Evolutionary conservation across 2,888 invertebrate species (phyloP).

Genomic region (Nomada ferruginata): DNA sequence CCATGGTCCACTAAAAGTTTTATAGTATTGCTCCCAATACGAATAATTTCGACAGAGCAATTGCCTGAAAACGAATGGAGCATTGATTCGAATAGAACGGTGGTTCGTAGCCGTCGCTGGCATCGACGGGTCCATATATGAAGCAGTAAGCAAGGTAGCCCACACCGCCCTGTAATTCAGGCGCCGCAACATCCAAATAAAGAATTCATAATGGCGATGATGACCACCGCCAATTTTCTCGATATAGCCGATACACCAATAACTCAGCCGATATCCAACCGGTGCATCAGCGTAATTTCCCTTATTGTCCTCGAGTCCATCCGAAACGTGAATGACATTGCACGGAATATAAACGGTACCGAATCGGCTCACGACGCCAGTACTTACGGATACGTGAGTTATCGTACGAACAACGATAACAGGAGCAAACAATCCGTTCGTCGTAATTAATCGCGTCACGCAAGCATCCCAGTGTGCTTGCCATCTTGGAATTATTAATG

Average conservation of each 20-base stretch:
- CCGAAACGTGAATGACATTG: slow-evolving; percentile 38
- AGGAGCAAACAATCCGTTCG: slow-evolving; percentile 26
- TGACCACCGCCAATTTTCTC: slow-evolving; percentile 82
- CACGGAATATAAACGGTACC: not conserved
- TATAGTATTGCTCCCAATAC: too few species aligned
- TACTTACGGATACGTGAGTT: slow-evolving; percentile 12
- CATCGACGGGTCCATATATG: slow-evolving; percentile 77
- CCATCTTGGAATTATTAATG: slow-evolving; percentile 7
- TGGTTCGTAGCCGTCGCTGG: slow-evolving; percentile 75
- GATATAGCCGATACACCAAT: slow-evolving; percentile 81
- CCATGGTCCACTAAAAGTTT: too few species aligned
- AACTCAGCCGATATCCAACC: slow-evolving; percentile 74
- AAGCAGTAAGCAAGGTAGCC: slow-evolving; percentile 83
- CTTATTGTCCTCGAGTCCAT: slow-evolving; percentile 69
- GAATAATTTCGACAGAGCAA: not conserved
- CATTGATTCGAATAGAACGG: slow-evolving; percentile 50
- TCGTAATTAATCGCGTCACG: slow-evolving; percentile 46
- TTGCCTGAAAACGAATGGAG: not conserved
- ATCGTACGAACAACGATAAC: slow-evolving; percentile 23
- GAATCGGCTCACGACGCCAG: not conserved
- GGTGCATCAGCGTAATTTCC: slow-evolving; percentile 69
- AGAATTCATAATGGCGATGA: slow-evolving; percentile 84
- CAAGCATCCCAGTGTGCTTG: slow-evolving; percentile 25
- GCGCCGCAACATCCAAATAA: slow-evolving; percentile 82
- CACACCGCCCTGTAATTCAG: slow-evolving; percentile 82